Evolutionary conservation across 2,888 invertebrate species (phyloP).

Genomic region (Drosophila eohydei): DNA sequence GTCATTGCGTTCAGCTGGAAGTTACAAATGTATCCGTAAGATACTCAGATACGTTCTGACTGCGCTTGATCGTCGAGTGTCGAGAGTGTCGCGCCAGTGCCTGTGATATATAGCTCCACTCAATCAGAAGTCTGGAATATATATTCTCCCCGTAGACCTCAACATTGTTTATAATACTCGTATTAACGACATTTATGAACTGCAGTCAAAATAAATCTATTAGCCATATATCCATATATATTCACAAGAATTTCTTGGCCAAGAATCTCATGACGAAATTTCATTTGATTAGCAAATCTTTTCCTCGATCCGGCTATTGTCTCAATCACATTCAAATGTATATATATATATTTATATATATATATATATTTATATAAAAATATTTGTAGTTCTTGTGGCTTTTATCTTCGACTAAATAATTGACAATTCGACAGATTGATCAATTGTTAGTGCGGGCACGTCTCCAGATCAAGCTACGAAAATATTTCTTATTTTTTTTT

Average conservation of each 20-base stretch:
- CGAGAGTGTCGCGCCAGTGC: conserved; percentile 31
- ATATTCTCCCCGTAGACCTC: background rate
- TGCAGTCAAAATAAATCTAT: conserved; percentile 47
- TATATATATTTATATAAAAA: background rate
- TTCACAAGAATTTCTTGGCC: background rate
- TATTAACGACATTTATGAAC: conserved; percentile 38
- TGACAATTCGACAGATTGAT: conserved; percentile 75
- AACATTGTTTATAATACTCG: conserved; percentile 27
- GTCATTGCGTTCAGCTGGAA: conserved; percentile 43
- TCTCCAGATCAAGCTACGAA: conserved; percentile 46
- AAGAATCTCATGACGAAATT: background rate
- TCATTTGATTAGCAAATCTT: background rate
- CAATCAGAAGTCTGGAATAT: conserved; percentile 15
- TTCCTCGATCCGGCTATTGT: conserved; percentile 15
- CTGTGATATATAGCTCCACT: conserved; percentile 58
- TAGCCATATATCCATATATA: conserved; percentile 6
- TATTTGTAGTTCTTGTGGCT: background rate
- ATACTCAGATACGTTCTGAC: conserved; percentile 47
- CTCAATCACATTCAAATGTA: background rate
- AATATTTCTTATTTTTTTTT: conserved; percentile 4
- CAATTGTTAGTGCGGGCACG: conserved; percentile 72
- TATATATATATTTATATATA: background rate
- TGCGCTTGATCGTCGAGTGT: conserved; percentile 45
- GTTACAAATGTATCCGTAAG: conserved; percentile 46
- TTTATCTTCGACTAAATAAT: conserved; percentile 39